Evolutionary conservation across 2,113 vertebrate species (phyloP).

Genomic region (Calypte anna): DNA sequence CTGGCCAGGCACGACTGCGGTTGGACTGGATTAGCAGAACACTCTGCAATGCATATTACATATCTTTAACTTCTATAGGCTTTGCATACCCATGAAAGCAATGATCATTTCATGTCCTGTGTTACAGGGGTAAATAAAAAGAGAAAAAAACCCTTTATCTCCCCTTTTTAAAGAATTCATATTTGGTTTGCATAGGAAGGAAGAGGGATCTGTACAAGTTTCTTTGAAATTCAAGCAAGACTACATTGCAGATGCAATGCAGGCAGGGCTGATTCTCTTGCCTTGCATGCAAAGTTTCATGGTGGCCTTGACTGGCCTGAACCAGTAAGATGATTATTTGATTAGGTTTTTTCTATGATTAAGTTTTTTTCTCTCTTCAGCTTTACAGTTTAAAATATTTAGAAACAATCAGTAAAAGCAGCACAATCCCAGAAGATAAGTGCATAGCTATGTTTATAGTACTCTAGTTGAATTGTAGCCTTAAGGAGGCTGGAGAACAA

Average conservation of each 20-base stretch:
- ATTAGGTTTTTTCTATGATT: background rate
- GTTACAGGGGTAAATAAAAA: background rate
- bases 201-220: background rate
- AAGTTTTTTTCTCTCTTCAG: background rate
- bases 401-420: background rate
- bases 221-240: background rate
- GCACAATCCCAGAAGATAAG: background rate
- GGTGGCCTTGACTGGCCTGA: background rate
- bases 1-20: conserved; percentile 62
- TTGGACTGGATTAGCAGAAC: conserved; percentile 70
- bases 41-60: conserved; percentile 63
- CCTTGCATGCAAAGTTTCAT: background rate
- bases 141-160: background rate
- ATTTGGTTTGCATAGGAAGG: conserved; percentile 8
- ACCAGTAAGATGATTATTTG: background rate
- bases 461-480: background rate
- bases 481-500: background rate
- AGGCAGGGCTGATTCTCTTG: background rate
- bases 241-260: background rate
- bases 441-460: background rate
- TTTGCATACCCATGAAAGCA: conserved; percentile 73
- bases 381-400: background rate
- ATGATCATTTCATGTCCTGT: conserved; percentile 59
- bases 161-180: conserved; percentile 8
- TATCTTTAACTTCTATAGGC: conserved; percentile 70